These are phyloP conservation scores for Acropora yongei DNA, from an alignment of 64 coral and sea anemone species.

Conservation along the genomic window DNA sequence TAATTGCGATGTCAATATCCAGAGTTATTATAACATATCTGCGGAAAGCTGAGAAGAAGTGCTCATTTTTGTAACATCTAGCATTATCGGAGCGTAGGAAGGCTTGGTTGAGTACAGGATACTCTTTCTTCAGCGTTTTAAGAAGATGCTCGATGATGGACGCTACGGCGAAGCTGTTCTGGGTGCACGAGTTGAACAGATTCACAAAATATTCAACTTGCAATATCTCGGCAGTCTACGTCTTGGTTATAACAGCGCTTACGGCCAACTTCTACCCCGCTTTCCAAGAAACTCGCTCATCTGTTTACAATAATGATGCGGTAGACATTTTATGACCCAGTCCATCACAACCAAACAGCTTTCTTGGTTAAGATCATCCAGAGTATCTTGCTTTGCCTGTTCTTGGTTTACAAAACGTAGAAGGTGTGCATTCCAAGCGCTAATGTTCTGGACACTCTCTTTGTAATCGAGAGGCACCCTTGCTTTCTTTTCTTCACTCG, in stretches of 20 bases:
- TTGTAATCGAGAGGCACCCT: background rate
- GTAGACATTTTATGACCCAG: conserved; percentile 61
- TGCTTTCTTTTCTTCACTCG: background rate
- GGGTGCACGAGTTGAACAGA: background rate
- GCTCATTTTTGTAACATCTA: background rate
- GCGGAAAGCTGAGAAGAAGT: background rate
- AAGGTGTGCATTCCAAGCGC: conserved; percentile 20
- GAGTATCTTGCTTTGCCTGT: conserved; percentile 51
- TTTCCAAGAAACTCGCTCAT: conserved; percentile 11
- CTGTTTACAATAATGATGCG: conserved; percentile 24
- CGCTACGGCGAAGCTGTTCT: background rate
- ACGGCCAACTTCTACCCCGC: background rate
- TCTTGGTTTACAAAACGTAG: conserved; percentile 34
- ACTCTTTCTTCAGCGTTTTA: background rate
- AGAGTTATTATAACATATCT: no score
- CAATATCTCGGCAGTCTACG: background rate
- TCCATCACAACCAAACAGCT: conserved; percentile 49
- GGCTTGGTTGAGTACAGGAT: background rate
- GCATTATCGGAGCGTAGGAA: background rate
- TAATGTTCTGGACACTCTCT: background rate
- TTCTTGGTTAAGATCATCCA: conserved; percentile 29
- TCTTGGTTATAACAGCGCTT: background rate
- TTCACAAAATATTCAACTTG: background rate
- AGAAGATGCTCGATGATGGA: background rate
- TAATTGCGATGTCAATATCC: no score